Evolutionary conservation across 2,888 invertebrate genomes (phyloP), one percentile per base, ranked within the genome.

Genomic region (Myopa testacea): DNA sequence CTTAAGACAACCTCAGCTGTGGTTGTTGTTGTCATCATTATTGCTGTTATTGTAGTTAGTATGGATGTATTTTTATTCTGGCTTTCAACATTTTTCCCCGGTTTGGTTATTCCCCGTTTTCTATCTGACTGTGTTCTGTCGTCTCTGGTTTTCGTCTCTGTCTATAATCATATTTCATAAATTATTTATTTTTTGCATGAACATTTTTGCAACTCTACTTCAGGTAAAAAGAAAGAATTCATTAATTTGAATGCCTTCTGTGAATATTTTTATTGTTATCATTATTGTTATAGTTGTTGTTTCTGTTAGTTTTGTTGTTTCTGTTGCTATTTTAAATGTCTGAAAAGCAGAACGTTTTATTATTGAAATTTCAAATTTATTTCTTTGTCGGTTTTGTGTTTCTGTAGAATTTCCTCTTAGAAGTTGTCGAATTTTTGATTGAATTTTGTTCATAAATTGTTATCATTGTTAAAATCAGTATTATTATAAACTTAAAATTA

Each of bases 151-250:
- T 77, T 68, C 52, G 71, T 63, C 58, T 81, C 55, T 75, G 81
- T 81, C 78, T 81, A 80, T 80, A 78, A 80, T 72, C 76, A 79
- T 78, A 78, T 80, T 77, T 81, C 81, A 80, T 85, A 86, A 84
- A 86, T 84, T 82, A 86, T 85, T 85, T 86, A 86, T 86, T 83
- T 83, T 84, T 84, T 78, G 80, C 79, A 79, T 78, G 81, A 76
- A 83, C 83, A 84, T 82, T 80, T 81, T 78, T 68, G 65, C 45
- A 4, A 7, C n/a, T 55, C 7, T 38, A 58, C 62, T 62, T 19
- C 45, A 65, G 50, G 55, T 75, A 67, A 10, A 10, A 69, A 50
- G 16, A 67, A 34, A 58, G 68, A 78, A 78, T 77, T 80, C 77
- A 77, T 79, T 76, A 79, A 77, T 73, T 45, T 76, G 81, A 26